Evolutionary conservation across 92 coral and sea anemone genomes (phyloP).

Genomic region (Zoanthus gigantus): DNA sequence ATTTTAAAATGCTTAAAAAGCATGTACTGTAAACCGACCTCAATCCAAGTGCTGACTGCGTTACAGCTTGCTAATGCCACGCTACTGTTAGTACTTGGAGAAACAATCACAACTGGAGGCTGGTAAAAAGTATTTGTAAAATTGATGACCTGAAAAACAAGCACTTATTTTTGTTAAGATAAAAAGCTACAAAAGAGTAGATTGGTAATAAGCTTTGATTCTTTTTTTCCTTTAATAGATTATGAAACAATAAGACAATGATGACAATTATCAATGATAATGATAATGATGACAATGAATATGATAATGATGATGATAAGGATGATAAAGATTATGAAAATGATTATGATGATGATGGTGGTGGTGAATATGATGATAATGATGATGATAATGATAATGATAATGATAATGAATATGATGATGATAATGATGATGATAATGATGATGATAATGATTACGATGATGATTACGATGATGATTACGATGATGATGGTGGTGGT

Average conservation of each 20-base stretch:
- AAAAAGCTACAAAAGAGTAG: background rate
- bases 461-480: too few species aligned
- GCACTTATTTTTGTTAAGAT: background rate
- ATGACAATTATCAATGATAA: background rate
- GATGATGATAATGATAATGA: too few species aligned
- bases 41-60: slow-evolving; percentile 3
- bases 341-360: too few species aligned
- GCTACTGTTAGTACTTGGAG: slow-evolving; percentile 30
- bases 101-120: slow-evolving; percentile 28
- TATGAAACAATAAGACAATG: background rate
- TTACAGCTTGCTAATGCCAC: background rate
- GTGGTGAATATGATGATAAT: too few species aligned
- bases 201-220: background rate
- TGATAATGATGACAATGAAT: too few species aligned
- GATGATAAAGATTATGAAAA: too few species aligned
- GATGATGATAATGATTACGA: too few species aligned
- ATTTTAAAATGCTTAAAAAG: too few species aligned
- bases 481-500: too few species aligned
- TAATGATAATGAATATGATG: too few species aligned
- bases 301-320: too few species aligned
- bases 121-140: background rate
- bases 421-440: too few species aligned
- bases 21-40: background rate
- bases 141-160: slow-evolving; percentile 16
- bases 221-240: background rate